Conservation (phyloP, 2,888 invertebrate genomes). For the Cloeon dipterum region DNA sequence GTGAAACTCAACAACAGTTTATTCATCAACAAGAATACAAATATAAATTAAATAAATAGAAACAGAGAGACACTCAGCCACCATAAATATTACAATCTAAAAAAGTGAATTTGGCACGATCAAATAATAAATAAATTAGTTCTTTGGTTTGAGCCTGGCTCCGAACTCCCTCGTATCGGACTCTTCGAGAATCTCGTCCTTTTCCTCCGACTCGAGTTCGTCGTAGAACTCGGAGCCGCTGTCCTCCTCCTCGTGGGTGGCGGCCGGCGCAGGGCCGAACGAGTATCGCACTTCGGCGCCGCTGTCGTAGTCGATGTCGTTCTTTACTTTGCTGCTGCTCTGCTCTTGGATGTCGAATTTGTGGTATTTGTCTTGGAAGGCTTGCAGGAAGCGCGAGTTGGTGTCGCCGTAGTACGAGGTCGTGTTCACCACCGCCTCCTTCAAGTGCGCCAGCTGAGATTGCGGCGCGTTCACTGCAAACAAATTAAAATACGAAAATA, state of each 20-base stretch:
- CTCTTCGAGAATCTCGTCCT: neutral
- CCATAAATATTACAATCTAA: no score
- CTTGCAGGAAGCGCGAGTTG: neutral
- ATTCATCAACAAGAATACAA: no score
- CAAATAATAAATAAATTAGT: no score
- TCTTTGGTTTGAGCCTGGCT: neutral
- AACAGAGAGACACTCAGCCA: no score
- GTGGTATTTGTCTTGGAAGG: constrained; percentile 1
- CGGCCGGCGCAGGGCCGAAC: neutral
- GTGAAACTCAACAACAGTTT: no score
- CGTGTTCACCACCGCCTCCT: neutral
- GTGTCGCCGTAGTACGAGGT: neutral
- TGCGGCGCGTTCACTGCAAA: neutral
- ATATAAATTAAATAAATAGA: no score
- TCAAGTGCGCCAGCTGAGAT: neutral
- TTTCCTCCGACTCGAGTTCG: neutral
- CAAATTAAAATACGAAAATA: no score
- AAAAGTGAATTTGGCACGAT: no score
- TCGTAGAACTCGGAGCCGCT: neutral
- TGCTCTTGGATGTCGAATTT: neutral
- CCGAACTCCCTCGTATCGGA: neutral
- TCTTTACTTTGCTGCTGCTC: neutral
- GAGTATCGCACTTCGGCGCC: neutral
- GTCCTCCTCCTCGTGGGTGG: neutral
- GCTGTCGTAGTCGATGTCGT: neutral